Evolutionary conservation across 37 sponge, comb jelly and placozoan genomes (phyloP).

Genomic region (Hexactinellida sp.): DNA sequence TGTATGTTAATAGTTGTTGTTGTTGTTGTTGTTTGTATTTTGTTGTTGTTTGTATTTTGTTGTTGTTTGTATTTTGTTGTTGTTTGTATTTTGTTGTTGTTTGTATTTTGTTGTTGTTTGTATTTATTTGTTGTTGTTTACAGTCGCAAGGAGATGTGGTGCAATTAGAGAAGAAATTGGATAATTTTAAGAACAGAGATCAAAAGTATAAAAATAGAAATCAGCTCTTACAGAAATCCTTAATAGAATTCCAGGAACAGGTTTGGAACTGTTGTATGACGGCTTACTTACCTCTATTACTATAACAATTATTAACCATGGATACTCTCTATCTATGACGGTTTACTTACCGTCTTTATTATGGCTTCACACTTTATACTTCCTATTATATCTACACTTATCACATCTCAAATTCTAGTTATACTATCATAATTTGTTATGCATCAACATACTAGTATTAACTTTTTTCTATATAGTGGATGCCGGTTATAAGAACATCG

Average conservation of each 20-base stretch:
- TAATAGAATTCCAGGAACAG: conserved; percentile 5
- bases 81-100: background rate
- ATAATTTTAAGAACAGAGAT: background rate
- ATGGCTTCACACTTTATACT: no score
- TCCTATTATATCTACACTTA: no score
- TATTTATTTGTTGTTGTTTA: background rate
- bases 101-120: background rate
- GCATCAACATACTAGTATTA: no score
- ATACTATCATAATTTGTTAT: no score
- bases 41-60: background rate
- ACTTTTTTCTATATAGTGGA: no score
- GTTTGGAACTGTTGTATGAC: no score
- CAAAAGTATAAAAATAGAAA: background rate
- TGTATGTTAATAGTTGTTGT: background rate
- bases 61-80: background rate
- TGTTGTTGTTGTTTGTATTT: background rate
- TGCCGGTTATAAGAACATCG: no score
- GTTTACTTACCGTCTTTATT: no score
- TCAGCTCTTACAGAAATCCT: background rate
- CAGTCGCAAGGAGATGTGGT: conserved; percentile 1
- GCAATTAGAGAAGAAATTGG: background rate
- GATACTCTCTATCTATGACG: no score
- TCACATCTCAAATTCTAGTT: no score
- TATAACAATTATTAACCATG: background rate
- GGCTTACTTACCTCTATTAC: background rate